A percentile compares a stretch with the other conserved stretches of the same genome.
Conservation (phyloP, 1,140 invertebrate genomes). For the Psilanteris sp. region DNA sequence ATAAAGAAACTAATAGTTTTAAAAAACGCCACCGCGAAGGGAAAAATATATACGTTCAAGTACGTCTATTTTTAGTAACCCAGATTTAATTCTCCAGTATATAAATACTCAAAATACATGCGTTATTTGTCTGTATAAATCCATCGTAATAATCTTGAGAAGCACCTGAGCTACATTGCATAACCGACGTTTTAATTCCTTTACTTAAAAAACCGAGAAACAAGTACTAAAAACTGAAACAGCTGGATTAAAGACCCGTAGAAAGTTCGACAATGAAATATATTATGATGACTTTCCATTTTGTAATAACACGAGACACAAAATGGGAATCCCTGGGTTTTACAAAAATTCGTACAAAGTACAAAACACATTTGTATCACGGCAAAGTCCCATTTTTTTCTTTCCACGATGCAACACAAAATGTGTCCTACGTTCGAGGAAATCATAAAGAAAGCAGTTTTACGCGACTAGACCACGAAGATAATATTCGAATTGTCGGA, state of each 20-base stretch:
- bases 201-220: constrained; percentile 24
- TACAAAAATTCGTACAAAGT: constrained; percentile 38
- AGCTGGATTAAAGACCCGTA: constrained; percentile 28
- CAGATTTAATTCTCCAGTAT: constrained; percentile 22
- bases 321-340: constrained; percentile 25
- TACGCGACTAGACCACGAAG: constrained; percentile 13
- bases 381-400: constrained; percentile 25
- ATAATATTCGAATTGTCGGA: constrained; percentile 21
- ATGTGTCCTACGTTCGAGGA: constrained; percentile 33
- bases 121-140: constrained; percentile 10
- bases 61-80: constrained; percentile 39
- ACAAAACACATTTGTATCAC: constrained; percentile 16
- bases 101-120: constrained; percentile 42
- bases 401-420: constrained; percentile 14
- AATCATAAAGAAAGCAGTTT: constrained; percentile 43
- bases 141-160: constrained; percentile 20
- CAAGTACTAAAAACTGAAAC: constrained; percentile 33
- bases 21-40: constrained; percentile 16
- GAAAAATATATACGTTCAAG: constrained; percentile 39
- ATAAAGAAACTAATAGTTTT: constrained; percentile 24
- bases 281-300: constrained; percentile 48
- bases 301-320: constrained; percentile 19
- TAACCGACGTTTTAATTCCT: constrained; percentile 35
- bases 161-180: constrained; percentile 18
- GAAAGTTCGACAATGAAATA: constrained; percentile 34